These are phyloP conservation scores for Suncus etruscus DNA, from an alignment of 2,113 vertebrate genomes.

Conservation along the genomic window DNA sequence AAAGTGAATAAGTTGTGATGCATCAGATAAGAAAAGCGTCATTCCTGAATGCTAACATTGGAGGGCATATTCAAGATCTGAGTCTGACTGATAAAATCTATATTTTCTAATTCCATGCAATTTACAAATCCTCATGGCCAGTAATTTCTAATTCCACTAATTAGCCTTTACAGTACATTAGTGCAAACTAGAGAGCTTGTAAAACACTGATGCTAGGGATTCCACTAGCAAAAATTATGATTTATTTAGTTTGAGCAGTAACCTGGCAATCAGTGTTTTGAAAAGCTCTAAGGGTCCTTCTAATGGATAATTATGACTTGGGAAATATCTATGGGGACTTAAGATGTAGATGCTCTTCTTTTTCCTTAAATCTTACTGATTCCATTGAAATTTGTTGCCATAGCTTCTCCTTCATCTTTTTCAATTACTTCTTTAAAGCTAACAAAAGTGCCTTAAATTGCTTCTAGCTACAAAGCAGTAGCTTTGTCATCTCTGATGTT, in stretches of 20 bases:
- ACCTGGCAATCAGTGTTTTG: background rate
- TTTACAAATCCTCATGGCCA: background rate
- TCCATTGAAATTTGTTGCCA: accelerated
- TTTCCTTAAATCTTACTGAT: background rate
- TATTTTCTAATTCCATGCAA: background rate
- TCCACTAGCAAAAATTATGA: background rate
- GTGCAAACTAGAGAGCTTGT: background rate
- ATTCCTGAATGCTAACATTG: background rate
- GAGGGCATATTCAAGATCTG: background rate
- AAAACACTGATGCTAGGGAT: background rate
- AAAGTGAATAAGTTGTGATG: background rate
- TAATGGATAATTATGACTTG: background rate
- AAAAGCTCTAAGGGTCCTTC: background rate
- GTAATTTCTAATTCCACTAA: constrained; percentile 6
- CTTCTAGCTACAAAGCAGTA: background rate
- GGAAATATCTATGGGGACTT: background rate
- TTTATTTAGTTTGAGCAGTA: background rate
- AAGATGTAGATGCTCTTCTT: background rate
- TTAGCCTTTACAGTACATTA: constrained; percentile 7
- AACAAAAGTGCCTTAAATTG: background rate
- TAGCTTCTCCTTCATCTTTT: background rate
- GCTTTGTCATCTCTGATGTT: background rate
- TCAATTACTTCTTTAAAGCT: background rate
- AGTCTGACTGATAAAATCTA: background rate
- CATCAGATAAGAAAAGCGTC: background rate